phyloP scores from a whole-genome alignment of 2,797 vertebrate species.

The Schizopygopsis malacanthus region DNA sequence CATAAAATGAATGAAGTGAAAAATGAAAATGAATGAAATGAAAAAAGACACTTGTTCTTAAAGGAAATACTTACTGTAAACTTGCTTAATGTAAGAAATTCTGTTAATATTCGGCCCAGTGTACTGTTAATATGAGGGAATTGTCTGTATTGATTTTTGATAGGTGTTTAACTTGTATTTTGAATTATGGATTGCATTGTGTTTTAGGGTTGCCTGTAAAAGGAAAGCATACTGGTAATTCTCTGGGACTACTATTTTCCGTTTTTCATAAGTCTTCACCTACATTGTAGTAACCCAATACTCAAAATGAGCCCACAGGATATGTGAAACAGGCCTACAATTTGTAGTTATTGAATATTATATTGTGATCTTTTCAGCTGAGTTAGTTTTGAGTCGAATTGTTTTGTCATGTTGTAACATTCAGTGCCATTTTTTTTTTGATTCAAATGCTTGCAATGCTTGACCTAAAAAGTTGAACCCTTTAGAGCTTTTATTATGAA shows the following conservation, averaged over 20 bases:
- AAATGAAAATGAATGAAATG: no score
- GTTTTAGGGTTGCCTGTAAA: background rate
- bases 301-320: background rate
- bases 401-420: background rate
- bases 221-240: background rate
- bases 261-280: background rate
- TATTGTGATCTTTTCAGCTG: background rate
- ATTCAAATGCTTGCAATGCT: background rate
- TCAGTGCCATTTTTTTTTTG: background rate
- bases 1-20: background rate
- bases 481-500: conserved; percentile 12
- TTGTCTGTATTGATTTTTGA: background rate
- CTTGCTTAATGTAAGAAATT: background rate
- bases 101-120: background rate
- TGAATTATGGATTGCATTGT: background rate
- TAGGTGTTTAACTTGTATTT: background rate
- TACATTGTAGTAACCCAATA: background rate
- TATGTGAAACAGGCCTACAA: background rate
- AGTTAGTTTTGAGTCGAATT: background rate
- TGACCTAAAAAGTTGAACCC: background rate
- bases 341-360: background rate
- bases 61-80: background rate
- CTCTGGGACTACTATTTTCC: background rate
- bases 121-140: background rate
- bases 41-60: background rate